These are phyloP conservation scores for Desmophyllum pertusum DNA, from an alignment of 92 coral and sea anemone species.

Conservation along the genomic window DNA sequence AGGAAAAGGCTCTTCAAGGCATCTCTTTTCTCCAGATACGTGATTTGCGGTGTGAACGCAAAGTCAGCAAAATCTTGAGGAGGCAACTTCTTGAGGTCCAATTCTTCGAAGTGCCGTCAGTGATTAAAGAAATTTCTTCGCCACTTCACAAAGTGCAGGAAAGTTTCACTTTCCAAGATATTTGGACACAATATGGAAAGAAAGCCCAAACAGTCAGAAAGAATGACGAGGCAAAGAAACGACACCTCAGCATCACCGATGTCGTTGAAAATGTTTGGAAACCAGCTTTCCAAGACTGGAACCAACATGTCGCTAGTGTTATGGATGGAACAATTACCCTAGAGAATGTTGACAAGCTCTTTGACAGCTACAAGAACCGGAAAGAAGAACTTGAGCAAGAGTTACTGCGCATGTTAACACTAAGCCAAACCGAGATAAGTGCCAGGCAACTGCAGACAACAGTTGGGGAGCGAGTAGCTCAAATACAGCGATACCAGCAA, in stretches of 20 bases:
- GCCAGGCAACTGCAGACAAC: background rate
- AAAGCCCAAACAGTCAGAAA: constrained; percentile 41
- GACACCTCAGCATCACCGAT: constrained; percentile 48
- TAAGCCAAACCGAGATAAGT: background rate
- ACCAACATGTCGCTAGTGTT: background rate
- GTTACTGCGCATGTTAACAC: constrained; percentile 32
- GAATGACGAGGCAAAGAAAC: constrained; percentile 27
- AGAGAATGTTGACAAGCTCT: constrained; percentile 46
- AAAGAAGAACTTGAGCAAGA: constrained; percentile 46
- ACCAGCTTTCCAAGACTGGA: constrained; percentile 50
- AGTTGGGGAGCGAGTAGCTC: constrained; percentile 18
- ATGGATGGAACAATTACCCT: constrained; percentile 50
- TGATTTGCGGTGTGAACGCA: too few species aligned
- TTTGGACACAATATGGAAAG: constrained; percentile 66
- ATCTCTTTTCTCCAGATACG: too few species aligned
- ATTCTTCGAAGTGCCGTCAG: constrained; percentile 38
- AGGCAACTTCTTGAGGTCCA: too few species aligned
- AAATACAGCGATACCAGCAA: constrained; percentile 67
- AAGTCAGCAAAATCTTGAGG: too few species aligned
- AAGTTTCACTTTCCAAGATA: constrained; percentile 52
- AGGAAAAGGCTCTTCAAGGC: too few species aligned
- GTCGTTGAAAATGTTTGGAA: constrained; percentile 58
- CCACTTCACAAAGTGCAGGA: constrained; percentile 36
- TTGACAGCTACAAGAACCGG: constrained; percentile 20
- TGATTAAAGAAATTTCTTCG: constrained; percentile 24